Conservation (phyloP, 2,113 vertebrate genomes). For the Himantopus leucocephalus region DNA sequence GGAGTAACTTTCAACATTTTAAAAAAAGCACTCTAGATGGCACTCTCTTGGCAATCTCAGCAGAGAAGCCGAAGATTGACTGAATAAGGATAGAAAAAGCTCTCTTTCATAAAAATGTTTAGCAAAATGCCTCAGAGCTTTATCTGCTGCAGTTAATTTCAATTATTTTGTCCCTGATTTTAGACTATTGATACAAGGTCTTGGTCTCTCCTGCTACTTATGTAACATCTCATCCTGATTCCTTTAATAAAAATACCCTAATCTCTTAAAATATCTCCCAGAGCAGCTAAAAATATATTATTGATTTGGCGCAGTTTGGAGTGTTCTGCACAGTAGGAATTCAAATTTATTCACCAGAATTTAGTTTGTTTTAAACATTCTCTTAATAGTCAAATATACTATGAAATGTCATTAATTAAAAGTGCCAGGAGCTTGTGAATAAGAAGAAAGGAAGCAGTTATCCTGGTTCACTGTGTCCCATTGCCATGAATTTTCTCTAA, state of each 20-base stretch:
- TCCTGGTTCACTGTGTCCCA: neutral
- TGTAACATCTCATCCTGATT: neutral
- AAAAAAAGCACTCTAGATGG: constrained; percentile 24
- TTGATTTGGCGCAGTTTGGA: neutral
- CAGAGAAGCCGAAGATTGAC: neutral
- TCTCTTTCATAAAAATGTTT: neutral
- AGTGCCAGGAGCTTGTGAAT: neutral
- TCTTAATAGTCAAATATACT: neutral
- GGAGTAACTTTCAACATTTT: neutral
- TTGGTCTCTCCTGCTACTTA: neutral
- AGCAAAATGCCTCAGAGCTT: neutral
- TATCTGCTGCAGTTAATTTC: neutral
- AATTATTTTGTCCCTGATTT: neutral
- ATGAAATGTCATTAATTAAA: neutral
- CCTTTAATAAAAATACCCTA: neutral
- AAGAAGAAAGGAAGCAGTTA: neutral
- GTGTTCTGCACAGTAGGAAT: neutral
- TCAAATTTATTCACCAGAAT: neutral
- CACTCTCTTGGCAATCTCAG: constrained; percentile 17
- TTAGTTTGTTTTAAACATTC: neutral
- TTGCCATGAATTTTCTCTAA: neutral
- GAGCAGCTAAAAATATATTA: neutral
- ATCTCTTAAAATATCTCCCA: neutral
- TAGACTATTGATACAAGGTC: neutral
- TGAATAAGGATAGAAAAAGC: neutral